phyloP scores from a whole-genome alignment of 2,113 vertebrate genomes.

The Spea bombifrons region DNA sequence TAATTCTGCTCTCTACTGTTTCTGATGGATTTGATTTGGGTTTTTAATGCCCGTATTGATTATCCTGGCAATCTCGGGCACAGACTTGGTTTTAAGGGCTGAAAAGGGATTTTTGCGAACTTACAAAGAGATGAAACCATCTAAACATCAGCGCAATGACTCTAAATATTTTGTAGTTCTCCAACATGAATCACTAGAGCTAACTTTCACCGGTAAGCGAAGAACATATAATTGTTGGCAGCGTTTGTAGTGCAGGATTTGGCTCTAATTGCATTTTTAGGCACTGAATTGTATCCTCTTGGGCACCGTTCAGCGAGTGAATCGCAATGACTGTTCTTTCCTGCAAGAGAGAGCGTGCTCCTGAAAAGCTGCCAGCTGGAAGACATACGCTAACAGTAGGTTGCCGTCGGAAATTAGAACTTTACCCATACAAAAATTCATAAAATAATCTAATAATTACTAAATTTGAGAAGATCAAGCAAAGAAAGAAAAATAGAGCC shows the following conservation, averaged over 20 bases:
- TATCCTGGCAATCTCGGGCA: too few species aligned
- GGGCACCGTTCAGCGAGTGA: neutral
- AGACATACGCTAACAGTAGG: neutral
- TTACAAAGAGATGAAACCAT: neutral
- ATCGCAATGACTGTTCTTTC: neutral
- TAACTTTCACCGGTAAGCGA: slow-evolving; percentile 4
- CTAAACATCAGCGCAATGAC: neutral
- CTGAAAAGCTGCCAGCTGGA: neutral
- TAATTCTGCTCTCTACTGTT: too few species aligned
- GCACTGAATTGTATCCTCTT: neutral
- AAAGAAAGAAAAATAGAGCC: too few species aligned
- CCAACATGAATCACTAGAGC: slow-evolving; percentile 11
- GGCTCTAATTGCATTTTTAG: slow-evolving; percentile 8
- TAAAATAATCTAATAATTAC: neutral
- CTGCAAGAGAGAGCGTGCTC: neutral
- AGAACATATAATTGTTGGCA: slow-evolving; percentile 1
- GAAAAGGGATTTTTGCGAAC: too few species aligned
- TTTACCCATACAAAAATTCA: neutral
- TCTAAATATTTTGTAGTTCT: neutral
- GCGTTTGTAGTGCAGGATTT: neutral
- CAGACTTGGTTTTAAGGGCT: too few species aligned
- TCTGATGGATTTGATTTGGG: too few species aligned
- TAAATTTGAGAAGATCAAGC: neutral
- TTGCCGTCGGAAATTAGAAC: neutral
- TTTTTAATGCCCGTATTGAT: too few species aligned